Evolutionary conservation across 2,797 vertebrate species (phyloP), one percentile per base, ranked within the genome.

Genomic region (Leuciscus waleckii): DNA sequence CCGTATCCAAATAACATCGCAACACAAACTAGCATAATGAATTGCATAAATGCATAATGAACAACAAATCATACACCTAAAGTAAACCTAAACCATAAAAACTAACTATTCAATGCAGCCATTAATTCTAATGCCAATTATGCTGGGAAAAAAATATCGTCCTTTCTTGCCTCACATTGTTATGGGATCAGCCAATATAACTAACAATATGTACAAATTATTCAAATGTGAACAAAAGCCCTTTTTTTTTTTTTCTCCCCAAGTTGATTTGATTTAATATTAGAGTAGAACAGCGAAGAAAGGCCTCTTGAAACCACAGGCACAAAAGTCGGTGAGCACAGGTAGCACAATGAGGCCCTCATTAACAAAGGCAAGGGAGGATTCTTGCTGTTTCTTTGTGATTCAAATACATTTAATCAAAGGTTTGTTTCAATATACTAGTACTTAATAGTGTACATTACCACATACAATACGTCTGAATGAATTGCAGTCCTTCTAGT

Each of bases 341-440:
- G 93, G 95, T 93, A 94, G 91, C 91, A 92, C 93, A 94, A 93
- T 93, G 92, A 93, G 89, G 91, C 89, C 88, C 92, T 92, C 92
- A 92, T 92, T 93, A 95, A 92, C 91, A 94, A 94, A 92, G 93
- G 93, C 92, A 85, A 88, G 93, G 90, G 92, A 94, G 93, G 92
- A 89, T 91, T 93, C 95, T 93, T 92, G 93, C 95, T 95, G 94
- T 94, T 94, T 94, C 95, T 95, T 96, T 96, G 95, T 95, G 91
- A 96, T 95, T 95, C 93, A 95, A 94, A 95, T 96, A 91, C 93
- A 94, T 95, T 95, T 96, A 95, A 95, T 96, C 94, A 96, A 94
- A 95, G 95, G 95, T 95, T 95, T 95, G 94, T 95, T 95, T 95
- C 94, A 92, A 94, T 94, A 94, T 92, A 90, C 92, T 89, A 92